phyloP scores from a whole-genome alignment of 2,888 invertebrate species.

The Nephrotoma flavescens region DNA sequence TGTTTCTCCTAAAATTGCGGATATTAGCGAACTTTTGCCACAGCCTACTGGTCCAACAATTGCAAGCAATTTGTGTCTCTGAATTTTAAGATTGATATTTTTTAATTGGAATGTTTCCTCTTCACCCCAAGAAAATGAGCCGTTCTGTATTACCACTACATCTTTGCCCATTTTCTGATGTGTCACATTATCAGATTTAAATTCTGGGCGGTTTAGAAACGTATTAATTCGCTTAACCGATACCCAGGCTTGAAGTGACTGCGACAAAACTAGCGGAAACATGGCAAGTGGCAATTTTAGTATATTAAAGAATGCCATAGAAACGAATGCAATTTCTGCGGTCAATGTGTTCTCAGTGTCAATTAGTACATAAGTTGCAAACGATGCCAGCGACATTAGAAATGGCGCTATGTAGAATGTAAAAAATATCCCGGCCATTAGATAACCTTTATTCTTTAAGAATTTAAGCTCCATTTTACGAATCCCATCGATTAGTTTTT shows the following conservation, averaged over 20 bases:
- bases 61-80: constrained; percentile 26
- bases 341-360: constrained; percentile 30
- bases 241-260: constrained; percentile 27
- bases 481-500: constrained; percentile 38
- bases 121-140: constrained; percentile 35
- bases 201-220: constrained; percentile 38
- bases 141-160: constrained; percentile 27
- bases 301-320: constrained; percentile 41
- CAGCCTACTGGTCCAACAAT: constrained; percentile 34
- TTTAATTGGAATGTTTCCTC: constrained; percentile 16
- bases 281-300: constrained; percentile 39
- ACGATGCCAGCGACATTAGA: constrained; percentile 33
- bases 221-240: constrained; percentile 39
- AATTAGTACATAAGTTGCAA: constrained; percentile 27
- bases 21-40: constrained; percentile 32
- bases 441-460: constrained; percentile 39
- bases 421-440: constrained; percentile 37
- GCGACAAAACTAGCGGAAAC: constrained; percentile 29
- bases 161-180: constrained; percentile 18
- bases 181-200: constrained; percentile 31
- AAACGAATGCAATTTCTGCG: constrained; percentile 39
- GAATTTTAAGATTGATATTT: constrained; percentile 24
- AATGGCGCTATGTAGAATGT: constrained; percentile 47
- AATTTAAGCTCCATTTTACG: constrained; percentile 40
- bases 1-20: constrained; percentile 35